Evolutionary conservation across 2,797 vertebrate species (phyloP).

Genomic region (Macroramphosus scolopax): DNA sequence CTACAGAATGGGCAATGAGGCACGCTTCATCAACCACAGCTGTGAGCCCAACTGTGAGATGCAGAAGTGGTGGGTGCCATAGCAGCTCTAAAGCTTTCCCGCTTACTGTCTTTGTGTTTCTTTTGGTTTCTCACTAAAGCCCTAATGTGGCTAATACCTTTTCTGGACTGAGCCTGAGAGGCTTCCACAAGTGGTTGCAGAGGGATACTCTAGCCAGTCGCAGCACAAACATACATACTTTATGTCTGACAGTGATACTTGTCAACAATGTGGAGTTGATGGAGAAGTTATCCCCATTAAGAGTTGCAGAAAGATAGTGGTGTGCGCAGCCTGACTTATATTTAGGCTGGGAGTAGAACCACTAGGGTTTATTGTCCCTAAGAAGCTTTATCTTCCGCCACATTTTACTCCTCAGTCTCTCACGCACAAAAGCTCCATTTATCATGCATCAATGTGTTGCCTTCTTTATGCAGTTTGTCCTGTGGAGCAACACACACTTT

Average conservation of each 20-base stretch:
- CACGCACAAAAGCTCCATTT: no score
- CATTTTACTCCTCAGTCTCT: no score
- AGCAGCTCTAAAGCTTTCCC: conserved; percentile 28
- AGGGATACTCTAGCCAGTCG: conserved; percentile 17
- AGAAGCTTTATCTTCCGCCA: no score
- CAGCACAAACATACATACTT: conserved; percentile 1
- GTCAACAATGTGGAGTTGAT: background rate
- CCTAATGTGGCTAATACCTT: conserved; percentile 37
- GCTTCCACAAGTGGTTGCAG: conserved; percentile 19
- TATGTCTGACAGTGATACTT: conserved; percentile 3
- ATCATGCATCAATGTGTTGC: background rate
- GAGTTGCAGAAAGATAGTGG: background rate
- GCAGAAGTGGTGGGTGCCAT: conserved; percentile 93
- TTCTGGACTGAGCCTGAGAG: conserved; percentile 16
- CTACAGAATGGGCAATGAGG: conserved; percentile 98
- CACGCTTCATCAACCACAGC: conserved; percentile 99
- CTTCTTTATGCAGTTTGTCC: background rate
- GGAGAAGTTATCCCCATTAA: background rate
- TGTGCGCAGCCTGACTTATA: no score
- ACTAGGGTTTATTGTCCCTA: background rate
- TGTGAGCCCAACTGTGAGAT: conserved; percentile 99
- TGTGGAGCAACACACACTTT: no score
- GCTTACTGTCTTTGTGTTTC: conserved; percentile 27
- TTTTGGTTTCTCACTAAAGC: conserved; percentile 43
- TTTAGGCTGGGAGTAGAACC: background rate